phyloP scores from a whole-genome alignment of 1,140 invertebrate species.

The Drosophila rhopaloa region DNA sequence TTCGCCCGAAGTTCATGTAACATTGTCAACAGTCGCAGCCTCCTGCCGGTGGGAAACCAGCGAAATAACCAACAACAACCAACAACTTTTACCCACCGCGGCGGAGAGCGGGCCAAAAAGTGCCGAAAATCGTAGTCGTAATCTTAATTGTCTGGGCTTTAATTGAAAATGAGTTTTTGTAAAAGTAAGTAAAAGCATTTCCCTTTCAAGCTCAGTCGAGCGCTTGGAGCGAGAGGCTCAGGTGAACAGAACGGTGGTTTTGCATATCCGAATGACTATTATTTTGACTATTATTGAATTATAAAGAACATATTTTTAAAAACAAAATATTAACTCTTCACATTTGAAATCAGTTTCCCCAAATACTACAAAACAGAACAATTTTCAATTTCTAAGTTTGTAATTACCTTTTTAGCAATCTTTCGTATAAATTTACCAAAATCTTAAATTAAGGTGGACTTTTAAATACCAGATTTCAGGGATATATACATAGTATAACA shows the following conservation, averaged over 20 bases:
- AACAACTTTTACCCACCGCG: slow-evolving; percentile 50
- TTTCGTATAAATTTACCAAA: too few species aligned
- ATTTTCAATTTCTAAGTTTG: too few species aligned
- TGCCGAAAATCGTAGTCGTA: slow-evolving; percentile 71
- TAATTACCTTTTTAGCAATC: too few species aligned
- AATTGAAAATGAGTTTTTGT: slow-evolving; percentile 70
- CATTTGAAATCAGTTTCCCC: too few species aligned
- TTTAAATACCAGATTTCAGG: too few species aligned
- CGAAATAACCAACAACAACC: slow-evolving; percentile 2
- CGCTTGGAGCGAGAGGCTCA: slow-evolving; percentile 1
- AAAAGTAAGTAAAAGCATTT: slow-evolving; percentile 75
- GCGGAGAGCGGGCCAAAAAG: slow-evolving; percentile 34
- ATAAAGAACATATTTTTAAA: neutral
- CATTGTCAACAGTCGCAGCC: slow-evolving; percentile 76
- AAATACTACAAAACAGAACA: too few species aligned
- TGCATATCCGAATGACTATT: neutral
- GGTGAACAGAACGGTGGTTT: slow-evolving; percentile 4
- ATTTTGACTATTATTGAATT: neutral
- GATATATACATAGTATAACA: too few species aligned
- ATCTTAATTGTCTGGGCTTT: slow-evolving; percentile 67
- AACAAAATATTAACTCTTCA: too few species aligned
- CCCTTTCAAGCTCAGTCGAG: slow-evolving; percentile 54
- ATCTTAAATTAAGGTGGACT: too few species aligned
- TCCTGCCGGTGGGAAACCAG: slow-evolving; percentile 40
- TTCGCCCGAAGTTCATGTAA: slow-evolving; percentile 80